Evolutionary conservation across 2,113 vertebrate genomes (phyloP).

Genomic region (Caranx ignobilis): DNA sequence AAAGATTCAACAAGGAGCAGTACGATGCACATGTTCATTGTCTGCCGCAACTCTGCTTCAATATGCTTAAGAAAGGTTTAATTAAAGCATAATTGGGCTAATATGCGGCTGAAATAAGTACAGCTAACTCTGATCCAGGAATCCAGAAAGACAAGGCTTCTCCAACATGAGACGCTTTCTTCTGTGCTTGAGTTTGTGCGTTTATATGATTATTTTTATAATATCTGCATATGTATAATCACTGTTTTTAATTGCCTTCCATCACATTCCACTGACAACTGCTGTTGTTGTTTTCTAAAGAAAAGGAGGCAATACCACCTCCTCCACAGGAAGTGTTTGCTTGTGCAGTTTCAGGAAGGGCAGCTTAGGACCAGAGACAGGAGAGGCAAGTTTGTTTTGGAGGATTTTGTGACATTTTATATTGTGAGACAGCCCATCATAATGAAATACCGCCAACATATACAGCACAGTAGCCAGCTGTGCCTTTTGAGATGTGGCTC

Average conservation of each 20-base stretch:
- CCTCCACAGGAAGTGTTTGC: slow-evolving; percentile 7
- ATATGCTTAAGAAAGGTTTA: background rate
- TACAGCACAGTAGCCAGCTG: background rate
- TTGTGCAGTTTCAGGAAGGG: background rate
- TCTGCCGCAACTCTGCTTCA: too few relatives aligned
- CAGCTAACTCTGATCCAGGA: background rate
- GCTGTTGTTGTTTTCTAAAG: background rate
- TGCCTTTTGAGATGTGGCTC: background rate
- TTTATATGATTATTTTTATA: too few relatives aligned
- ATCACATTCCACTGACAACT: background rate
- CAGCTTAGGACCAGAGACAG: background rate
- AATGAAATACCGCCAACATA: slow-evolving; percentile 10
- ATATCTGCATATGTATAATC: too few relatives aligned
- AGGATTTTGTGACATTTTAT: slow-evolving; percentile 41
- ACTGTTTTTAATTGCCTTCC: too few relatives aligned
- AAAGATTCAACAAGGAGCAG: background rate
- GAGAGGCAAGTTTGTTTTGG: slow-evolving; percentile 12
- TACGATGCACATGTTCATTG: too few relatives aligned
- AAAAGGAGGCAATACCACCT: background rate
- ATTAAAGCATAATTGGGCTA: background rate
- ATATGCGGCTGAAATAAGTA: too few relatives aligned
- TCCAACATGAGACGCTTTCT: background rate
- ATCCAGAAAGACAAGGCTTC: background rate
- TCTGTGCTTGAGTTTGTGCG: background rate
- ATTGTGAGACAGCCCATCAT: background rate